Percentiles rank a stretch among this genome's conserved stretches.
Evolutionary conservation across 2,113 vertebrate species (phyloP).

Genomic region (Thamnaconus septentrionalis): DNA sequence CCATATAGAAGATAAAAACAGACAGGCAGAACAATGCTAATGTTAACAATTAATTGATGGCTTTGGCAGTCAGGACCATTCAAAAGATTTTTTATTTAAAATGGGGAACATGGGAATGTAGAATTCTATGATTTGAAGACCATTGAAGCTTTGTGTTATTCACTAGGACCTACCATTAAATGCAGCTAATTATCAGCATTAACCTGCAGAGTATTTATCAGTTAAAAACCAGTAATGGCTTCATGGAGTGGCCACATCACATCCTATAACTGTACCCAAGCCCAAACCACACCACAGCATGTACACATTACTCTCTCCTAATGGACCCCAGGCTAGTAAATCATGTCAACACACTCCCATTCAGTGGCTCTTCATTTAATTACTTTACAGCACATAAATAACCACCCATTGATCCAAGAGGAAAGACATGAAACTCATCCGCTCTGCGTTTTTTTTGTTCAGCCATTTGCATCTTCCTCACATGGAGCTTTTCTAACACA

Average conservation of each 20-base stretch:
- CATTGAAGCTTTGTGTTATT: neutral
- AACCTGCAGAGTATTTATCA: too few species aligned
- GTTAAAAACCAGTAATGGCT: too few species aligned
- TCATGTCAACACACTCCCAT: slow-evolving; percentile 42
- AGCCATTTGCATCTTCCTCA: slow-evolving; percentile 3
- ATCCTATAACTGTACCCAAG: neutral
- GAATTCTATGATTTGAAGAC: neutral
- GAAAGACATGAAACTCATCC: slow-evolving; percentile 20
- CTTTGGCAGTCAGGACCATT: too few species aligned
- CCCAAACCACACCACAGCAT: slow-evolving; percentile 1
- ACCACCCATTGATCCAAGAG: slow-evolving; percentile 40
- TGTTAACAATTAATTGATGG: too few species aligned
- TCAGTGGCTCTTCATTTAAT: slow-evolving; percentile 49
- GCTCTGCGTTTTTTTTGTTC: neutral
- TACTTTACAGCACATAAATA: slow-evolving; percentile 47
- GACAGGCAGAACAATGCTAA: neutral
- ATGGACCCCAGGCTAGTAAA: slow-evolving; percentile 49
- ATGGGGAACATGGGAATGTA: too few species aligned
- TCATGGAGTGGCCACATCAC: too few species aligned
- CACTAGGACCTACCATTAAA: too few species aligned
- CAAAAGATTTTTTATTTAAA: too few species aligned
- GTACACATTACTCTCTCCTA: slow-evolving; percentile 11
- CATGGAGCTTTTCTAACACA: slow-evolving; percentile 4
- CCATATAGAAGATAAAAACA: neutral
- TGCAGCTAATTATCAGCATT: too few species aligned